A percentile compares a stretch with the other conserved stretches of the same genome.
phyloP scores from a whole-genome alignment of 2,888 invertebrate genomes.

The Pantelozetes paolii region DNA sequence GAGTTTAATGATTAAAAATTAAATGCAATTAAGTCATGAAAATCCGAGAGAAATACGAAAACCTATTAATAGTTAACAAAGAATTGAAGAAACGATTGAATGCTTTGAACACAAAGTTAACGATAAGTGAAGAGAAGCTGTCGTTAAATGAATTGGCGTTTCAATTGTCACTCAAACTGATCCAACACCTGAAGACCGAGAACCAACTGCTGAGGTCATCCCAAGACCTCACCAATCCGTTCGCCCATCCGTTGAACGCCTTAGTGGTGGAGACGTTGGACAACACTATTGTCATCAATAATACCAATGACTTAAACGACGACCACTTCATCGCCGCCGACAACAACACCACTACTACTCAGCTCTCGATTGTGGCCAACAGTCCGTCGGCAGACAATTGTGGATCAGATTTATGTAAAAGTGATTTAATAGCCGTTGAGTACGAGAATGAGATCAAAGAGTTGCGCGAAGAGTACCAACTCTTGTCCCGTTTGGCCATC shows the following conservation, averaged over 20 bases:
- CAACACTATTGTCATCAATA: too few relatives aligned
- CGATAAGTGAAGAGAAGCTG: not conserved
- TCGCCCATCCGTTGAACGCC: not conserved
- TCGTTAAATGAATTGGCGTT: not conserved
- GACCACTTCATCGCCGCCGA: too few relatives aligned
- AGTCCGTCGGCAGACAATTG: too few relatives aligned
- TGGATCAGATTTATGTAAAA: not conserved
- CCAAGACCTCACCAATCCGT: not conserved
- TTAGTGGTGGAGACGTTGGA: too few relatives aligned
- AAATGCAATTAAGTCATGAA: too few relatives aligned
- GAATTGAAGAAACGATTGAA: not conserved
- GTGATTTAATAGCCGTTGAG: conserved; percentile 13
- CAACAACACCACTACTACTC: too few relatives aligned
- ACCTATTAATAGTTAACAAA: not conserved
- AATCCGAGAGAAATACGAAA: not conserved
- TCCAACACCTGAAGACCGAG: conserved; percentile 14
- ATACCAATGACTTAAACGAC: too few relatives aligned
- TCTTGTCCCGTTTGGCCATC: not conserved
- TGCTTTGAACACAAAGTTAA: not conserved
- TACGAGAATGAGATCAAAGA: conserved; percentile 19
- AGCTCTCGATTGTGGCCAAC: too few relatives aligned
- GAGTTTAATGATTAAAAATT: too few relatives aligned
- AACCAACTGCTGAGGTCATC: conserved; percentile 4
- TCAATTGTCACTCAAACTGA: not conserved
- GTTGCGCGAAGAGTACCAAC: not conserved